A percentile compares a stretch with the other conserved stretches of the same genome.
Evolutionary conservation across 2,113 vertebrate genomes (phyloP).

Genomic region (Phaethon lepturus): DNA sequence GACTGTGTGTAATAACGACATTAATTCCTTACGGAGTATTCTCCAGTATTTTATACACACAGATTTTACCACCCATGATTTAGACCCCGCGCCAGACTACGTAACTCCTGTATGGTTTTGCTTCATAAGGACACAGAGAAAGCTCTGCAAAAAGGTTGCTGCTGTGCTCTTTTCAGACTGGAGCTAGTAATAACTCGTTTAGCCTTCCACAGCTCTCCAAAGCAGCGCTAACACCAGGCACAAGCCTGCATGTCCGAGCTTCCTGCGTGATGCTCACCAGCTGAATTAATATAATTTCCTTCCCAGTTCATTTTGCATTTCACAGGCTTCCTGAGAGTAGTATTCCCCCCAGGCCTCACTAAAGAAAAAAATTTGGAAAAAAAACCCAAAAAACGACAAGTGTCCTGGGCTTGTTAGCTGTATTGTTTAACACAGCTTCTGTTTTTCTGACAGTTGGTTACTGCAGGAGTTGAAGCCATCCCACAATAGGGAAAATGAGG

Average conservation of each 20-base stretch:
- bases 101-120: not conserved
- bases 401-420: not conserved
- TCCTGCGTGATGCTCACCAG: not conserved
- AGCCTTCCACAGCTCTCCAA: not conserved
- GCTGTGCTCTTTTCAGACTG: not conserved
- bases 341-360: not conserved
- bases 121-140: not conserved
- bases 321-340: not conserved
- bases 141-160: not conserved
- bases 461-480: not conserved
- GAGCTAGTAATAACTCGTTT: accelerated
- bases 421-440: not conserved
- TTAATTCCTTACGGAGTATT: not conserved
- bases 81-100: accelerated
- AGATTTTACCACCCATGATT: not conserved
- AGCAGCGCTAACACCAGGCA: not conserved
- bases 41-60: not conserved
- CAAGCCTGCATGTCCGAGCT: not conserved
- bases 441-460: not conserved
- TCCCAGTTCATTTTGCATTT: not conserved
- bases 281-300: not conserved
- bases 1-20: not conserved
- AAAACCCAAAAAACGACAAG: not conserved
- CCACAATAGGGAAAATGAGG: not conserved
- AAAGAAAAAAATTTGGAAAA: not conserved